Percentiles rank a stretch among this genome's conserved stretches.
phyloP scores from a whole-genome alignment of 2,888 invertebrate species.

The Rhagonycha fulva region DNA sequence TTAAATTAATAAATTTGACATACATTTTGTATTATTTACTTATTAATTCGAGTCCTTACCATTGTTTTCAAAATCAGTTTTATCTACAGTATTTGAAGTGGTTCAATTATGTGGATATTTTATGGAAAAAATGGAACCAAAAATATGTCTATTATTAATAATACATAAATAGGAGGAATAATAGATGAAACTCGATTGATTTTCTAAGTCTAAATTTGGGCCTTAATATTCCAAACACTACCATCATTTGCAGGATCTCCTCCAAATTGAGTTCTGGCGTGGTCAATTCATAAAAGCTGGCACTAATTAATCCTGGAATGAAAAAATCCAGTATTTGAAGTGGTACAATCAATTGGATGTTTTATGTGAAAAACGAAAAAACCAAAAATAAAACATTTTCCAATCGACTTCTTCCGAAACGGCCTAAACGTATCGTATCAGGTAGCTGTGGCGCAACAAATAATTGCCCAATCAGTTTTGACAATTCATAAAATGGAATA shows the following conservation, averaged over 20 bases:
- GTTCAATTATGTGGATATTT: not conserved
- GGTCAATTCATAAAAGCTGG: too few species aligned
- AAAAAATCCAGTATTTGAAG: too few species aligned
- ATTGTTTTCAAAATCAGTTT: not conserved
- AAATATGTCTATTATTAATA: too few species aligned
- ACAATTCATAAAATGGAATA: not conserved
- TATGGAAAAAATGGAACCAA: not conserved
- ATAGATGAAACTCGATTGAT: too few species aligned
- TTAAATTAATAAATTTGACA: not conserved
- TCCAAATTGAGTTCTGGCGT: too few species aligned
- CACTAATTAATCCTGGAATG: too few species aligned
- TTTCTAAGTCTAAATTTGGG: too few species aligned
- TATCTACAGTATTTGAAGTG: not conserved
- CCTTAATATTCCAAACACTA: too few species aligned
- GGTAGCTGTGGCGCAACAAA: not conserved
- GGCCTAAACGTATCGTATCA: not conserved
- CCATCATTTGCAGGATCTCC: too few species aligned
- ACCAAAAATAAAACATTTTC: not conserved
- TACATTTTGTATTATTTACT: not conserved
- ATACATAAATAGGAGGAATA: too few species aligned
- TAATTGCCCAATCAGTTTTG: not conserved
- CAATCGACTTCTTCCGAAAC: not conserved
- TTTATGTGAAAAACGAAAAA: not conserved
- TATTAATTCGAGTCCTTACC: too few species aligned
- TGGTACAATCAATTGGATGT: not conserved